Evolutionary conservation across 2,113 vertebrate species (phyloP), one percentile per base, ranked within the genome.

Genomic region (Zosterops lateralis): DNA sequence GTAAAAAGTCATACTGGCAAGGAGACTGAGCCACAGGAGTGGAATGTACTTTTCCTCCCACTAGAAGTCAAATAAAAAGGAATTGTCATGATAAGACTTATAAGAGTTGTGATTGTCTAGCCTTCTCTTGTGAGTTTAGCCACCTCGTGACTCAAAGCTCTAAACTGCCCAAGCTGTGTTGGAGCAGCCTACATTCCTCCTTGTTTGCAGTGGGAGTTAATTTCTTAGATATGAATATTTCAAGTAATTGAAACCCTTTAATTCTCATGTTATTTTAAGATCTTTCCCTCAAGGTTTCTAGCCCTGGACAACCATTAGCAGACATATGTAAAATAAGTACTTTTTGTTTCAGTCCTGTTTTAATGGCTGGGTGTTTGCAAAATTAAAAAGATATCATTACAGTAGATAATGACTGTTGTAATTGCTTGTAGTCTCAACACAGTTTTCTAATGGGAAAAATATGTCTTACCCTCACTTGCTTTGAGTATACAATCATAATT

Each of bases 341-440:
- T 79, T 92, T 85, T 93, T 93, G 19, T 92, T 95, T 92, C 67
- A 45, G 67, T 62, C 81, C 60, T 85, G 19, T 54, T 91, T 78
- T 84, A 93, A 81, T 91, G 84, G n/a, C 51, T 73, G 75, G 81
- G 81, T 68, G 29, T 83, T 93, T 95, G 91, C 87, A 93, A 89
- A 87, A 85, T 83, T 85, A 82, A 92, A 90, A 93, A 95, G 65
- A 76, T 89, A 76, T 32, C 40, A 57, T 91, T 92, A 92, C 54
- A 93, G 60, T 51, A 89, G 78, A 58, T 91, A 95, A 93, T 91
- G 66, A 93, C 56, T 85, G 58, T 79, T 94, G 87, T 91, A 92
- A 93, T 70, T 92, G 34, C 66, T 83, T 84, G 53, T 70, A 91
- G 91, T 83, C 74, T 85, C 87, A 97, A 91, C 67, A 92, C 64